Percentiles rank a stretch among this genome's conserved stretches.
These are phyloP conservation scores for Patella caerulea DNA, from an alignment of 2,888 invertebrate genomes.

Conservation along the genomic window DNA sequence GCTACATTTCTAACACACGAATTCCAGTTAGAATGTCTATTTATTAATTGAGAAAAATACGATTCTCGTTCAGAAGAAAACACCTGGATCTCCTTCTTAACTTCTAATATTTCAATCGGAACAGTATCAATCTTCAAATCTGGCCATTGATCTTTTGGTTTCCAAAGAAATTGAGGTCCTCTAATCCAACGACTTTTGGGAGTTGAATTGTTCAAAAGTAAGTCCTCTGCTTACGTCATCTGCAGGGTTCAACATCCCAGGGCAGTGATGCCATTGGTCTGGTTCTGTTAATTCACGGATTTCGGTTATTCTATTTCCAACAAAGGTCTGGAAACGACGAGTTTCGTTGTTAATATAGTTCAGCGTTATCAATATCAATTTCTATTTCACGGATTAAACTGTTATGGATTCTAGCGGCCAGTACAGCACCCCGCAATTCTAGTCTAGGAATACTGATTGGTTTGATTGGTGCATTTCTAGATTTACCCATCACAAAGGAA, in stretches of 20 bases:
- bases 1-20: background rate
- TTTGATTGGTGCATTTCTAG: background rate
- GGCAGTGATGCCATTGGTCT: conserved; percentile 34
- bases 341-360: background rate
- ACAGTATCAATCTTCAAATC: background rate
- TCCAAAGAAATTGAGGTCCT: background rate
- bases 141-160: background rate
- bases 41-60: background rate
- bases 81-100: background rate
- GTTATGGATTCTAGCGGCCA: background rate
- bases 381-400: background rate
- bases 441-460: background rate
- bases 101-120: background rate
- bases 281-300: conserved; percentile 4
- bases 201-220: background rate
- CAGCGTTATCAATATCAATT: background rate
- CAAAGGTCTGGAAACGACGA: background rate
- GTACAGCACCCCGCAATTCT: background rate
- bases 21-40: background rate
- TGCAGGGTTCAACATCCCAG: conserved; percentile 31
- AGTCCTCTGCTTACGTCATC: conserved; percentile 16
- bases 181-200: background rate
- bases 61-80: background rate
- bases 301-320: background rate
- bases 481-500: background rate